Base-by-base conservation (phyloP, 2,888 invertebrate species). In the Lissonota sp. region DNA sequence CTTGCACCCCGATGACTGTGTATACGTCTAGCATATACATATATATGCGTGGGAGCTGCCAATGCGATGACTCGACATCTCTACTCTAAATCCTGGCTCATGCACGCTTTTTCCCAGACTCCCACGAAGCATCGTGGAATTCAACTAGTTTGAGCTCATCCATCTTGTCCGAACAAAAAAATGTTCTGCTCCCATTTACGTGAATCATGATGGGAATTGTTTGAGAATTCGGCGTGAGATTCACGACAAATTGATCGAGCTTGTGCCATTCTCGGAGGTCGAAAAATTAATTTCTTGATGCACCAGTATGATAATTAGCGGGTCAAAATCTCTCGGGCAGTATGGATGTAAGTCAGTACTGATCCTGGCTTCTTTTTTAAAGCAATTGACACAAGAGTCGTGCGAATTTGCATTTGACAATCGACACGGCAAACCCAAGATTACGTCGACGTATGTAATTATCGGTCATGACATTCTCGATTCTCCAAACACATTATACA, bases 41-140 rank as follows among this genome's bases (percentile, higher is more conserved):
- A n/a, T 49, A 10, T 46, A 49, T 42, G 6, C 55, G 44, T 26
- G 26, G 4, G 14, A 39, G 44, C 62, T 63, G 6, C 8, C 67
- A 12, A 57, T 51, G 12, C 53, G 14, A 72, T 77, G 80, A 73
- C 72, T 80, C 76, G 14, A 69, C 76, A 69, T 77, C 76, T 73
- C 63, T 26, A 72, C 71, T 76, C 55, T 49, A 44, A 44, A 8
- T 10, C 44, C n/a, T 62, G n/a, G 40, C 51, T 16, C 60, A 14
- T 42, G 60, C 6, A 3, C 46, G 14, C 44, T 53, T 26, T 40
- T 44, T 39, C 12, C 16, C 10, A n/a, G 40, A 26, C 42, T 37
- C 14, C 51, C 37, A 66, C 49, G 5, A 7, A 55, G 16, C 26
- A 51, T 51, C 53, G 16, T 42, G 10, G 51, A 39, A 58, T 58